Base-by-base conservation (phyloP, 2,888 invertebrate genomes). In the Spialia ferax region DNA sequence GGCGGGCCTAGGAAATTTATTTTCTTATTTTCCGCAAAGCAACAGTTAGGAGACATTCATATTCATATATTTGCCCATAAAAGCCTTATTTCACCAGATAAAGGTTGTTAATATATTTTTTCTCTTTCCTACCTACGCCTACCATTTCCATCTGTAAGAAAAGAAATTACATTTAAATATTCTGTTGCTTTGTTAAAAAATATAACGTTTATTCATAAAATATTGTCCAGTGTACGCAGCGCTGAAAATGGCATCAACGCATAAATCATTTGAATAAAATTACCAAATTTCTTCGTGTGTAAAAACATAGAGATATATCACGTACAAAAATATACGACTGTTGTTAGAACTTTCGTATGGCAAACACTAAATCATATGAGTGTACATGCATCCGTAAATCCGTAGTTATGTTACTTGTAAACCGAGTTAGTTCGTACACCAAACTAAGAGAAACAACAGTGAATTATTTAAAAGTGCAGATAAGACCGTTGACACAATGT, bases 311-410 rank as follows among this genome's bases (percentile, higher is more conserved):
- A 55, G 15, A 26, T 54, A 26, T 15, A 15, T 15, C 15, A 29
- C 11, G 50, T 13, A 22, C 13, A 50, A 50, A 55, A 50, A 61
- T 61, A 50, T 45, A 45, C 50, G 61, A 35, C 26, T 48, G 32
- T 61, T 50, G 32, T 42, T 35, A 63, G 50, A 50, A 48, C 32
- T 54, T 18, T 22, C 38, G 32, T 13, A 54, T 54, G 18, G 20
- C 59, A 20, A 26, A 45, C 61, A 18, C 20, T 61, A 61, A 48
- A 61, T 50, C 61, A 50, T 60, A 60, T n/a, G 26, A n/a, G n/a
- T 11, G 20, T 23, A 45, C 48, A 22, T 61, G 61, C 22, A 50
- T 35, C 61, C 61, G 32, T 50, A 59, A 32, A 35, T 32, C 61
- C 32, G 32, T 50, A 59, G 42, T 42, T 61, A 50, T 35, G 61